phyloP scores from a whole-genome alignment of 2,888 invertebrate species.

The Caradrina clavipalpis region DNA sequence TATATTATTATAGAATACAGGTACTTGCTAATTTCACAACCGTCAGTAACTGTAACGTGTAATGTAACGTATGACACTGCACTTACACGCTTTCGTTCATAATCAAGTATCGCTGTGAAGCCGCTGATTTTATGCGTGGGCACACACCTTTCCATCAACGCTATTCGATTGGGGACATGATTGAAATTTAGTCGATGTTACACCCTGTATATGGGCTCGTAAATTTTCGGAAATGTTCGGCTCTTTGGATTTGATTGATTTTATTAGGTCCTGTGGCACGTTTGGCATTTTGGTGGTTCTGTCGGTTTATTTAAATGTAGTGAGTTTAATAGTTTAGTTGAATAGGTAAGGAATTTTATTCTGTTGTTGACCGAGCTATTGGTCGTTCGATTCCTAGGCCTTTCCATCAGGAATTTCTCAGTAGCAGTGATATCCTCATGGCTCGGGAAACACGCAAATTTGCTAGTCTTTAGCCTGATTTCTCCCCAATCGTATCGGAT shows the following conservation, averaged over 20 bases:
- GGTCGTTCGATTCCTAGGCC: too few relatives aligned
- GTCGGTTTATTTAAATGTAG: not conserved
- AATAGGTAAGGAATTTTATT: too few relatives aligned
- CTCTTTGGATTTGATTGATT: constrained; percentile 32
- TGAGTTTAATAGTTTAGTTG: constrained; percentile 3
- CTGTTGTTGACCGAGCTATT: too few relatives aligned
- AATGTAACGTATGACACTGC: constrained; percentile 69
- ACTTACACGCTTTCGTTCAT: constrained; percentile 80
- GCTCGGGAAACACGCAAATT: too few relatives aligned
- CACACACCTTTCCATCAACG: constrained; percentile 60
- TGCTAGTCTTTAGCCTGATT: too few relatives aligned
- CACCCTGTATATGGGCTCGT: constrained; percentile 30
- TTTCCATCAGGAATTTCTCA: too few relatives aligned
- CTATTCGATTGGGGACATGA: constrained; percentile 28
- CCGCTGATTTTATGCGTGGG: constrained; percentile 76
- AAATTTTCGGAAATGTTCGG: constrained; percentile 28
- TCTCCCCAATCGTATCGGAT: too few relatives aligned
- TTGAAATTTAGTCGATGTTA: constrained; percentile 40
- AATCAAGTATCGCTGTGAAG: constrained; percentile 74
- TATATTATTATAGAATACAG: too few relatives aligned
- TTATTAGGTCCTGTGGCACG: constrained; percentile 34
- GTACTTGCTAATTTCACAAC: constrained; percentile 62
- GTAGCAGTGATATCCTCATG: too few relatives aligned
- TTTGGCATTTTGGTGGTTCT: constrained; percentile 19
- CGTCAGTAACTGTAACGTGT: constrained; percentile 61